Evolutionary conservation across 1,140 invertebrate genomes (phyloP).

Genomic region (Sycophila sp.): DNA sequence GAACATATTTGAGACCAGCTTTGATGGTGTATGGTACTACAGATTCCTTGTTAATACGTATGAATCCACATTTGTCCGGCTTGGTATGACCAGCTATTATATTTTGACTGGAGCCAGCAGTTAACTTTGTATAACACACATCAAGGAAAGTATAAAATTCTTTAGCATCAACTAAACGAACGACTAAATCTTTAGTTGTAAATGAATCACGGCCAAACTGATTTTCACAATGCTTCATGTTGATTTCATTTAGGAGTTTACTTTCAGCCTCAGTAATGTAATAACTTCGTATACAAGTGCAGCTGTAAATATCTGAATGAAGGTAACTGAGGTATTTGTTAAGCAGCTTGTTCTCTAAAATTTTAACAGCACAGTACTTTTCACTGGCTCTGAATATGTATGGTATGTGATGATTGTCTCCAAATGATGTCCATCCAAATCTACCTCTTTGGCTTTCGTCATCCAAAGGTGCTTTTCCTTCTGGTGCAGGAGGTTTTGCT

Average conservation of each 20-base stretch:
- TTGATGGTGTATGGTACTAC: constrained; percentile 92
- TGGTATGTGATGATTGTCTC: constrained; percentile 86
- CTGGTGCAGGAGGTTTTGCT: constrained; percentile 46
- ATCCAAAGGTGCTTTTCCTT: constrained; percentile 69
- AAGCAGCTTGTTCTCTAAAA: constrained; percentile 88
- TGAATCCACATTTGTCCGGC: constrained; percentile 90
- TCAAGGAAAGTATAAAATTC: constrained; percentile 92
- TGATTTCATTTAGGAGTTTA: constrained; percentile 92
- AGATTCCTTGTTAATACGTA: constrained; percentile 92
- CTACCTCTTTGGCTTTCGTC: constrained; percentile 84
- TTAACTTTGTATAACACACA: constrained; percentile 86
- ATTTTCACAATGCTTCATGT: constrained; percentile 89
- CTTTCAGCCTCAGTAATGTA: constrained; percentile 93
- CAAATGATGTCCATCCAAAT: constrained; percentile 90
- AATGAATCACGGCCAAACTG: constrained; percentile 92
- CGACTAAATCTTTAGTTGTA: constrained; percentile 88
- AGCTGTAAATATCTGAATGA: constrained; percentile 85
- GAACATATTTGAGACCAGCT: constrained; percentile 86
- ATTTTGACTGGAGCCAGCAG: constrained; percentile 70
- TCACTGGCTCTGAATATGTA: constrained; percentile 85
- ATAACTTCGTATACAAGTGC: constrained; percentile 91
- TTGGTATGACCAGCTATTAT: constrained; percentile 57
- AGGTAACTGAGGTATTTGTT: constrained; percentile 85
- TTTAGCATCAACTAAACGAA: constrained; percentile 84
- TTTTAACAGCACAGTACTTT: constrained; percentile 90